A percentile compares a stretch with the other conserved stretches of the same genome.
Evolutionary conservation across 2,888 invertebrate species (phyloP).

Genomic region (Serripes groenlandicus): DNA sequence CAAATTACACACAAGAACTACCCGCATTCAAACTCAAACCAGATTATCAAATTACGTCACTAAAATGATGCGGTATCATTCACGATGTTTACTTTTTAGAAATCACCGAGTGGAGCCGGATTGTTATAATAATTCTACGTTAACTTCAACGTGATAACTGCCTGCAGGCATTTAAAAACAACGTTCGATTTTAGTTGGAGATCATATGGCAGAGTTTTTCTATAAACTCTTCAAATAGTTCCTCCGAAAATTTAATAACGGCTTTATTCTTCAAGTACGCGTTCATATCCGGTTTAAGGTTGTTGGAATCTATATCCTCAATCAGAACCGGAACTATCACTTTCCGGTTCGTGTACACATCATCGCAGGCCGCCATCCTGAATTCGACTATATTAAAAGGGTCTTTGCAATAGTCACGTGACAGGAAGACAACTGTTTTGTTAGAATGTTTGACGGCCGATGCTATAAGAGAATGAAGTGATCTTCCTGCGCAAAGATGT

Average conservation of each 20-base stretch:
- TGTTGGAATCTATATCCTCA: slow-evolving; percentile 14
- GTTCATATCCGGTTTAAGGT: slow-evolving; percentile 31
- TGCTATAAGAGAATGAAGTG: slow-evolving; percentile 29
- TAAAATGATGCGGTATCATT: too few relatives aligned
- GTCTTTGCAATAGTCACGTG: slow-evolving; percentile 37
- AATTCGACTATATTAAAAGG: slow-evolving; percentile 57
- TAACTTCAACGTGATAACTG: too few relatives aligned
- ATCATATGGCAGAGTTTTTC: slow-evolving; percentile 11
- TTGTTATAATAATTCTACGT: too few relatives aligned
- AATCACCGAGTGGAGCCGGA: too few relatives aligned
- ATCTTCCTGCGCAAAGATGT: slow-evolving; percentile 20
- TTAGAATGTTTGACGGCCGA: slow-evolving; percentile 19
- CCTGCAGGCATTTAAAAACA: too few relatives aligned
- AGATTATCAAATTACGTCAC: too few relatives aligned
- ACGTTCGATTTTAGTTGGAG: too few relatives aligned
- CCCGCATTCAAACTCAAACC: too few relatives aligned
- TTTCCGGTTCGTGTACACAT: slow-evolving; percentile 51
- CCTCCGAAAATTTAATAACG: not conserved
- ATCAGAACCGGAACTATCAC: slow-evolving; percentile 35
- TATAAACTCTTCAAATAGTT: slow-evolving; percentile 6
- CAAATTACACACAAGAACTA: too few relatives aligned
- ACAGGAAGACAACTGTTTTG: slow-evolving; percentile 45
- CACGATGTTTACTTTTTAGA: too few relatives aligned
- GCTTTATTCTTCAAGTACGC: slow-evolving; percentile 13
- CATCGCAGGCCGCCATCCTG: slow-evolving; percentile 55